phyloP scores from a whole-genome alignment of 2,888 invertebrate species.

The Crossocerus cetratus region DNA sequence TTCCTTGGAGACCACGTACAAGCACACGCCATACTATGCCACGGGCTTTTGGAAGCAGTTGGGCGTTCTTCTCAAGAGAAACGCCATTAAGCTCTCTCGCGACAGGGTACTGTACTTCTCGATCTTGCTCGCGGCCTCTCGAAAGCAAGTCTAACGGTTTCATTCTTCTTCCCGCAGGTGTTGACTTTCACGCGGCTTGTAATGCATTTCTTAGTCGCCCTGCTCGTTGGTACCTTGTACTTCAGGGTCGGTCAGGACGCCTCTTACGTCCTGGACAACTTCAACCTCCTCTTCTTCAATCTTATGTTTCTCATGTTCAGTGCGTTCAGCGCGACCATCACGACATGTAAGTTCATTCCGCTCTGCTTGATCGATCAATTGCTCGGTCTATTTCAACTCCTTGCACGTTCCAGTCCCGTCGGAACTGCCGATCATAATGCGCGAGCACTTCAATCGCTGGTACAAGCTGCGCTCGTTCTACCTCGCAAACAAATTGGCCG shows the following conservation, averaged over 20 bases:
- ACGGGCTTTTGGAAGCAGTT: slow-evolving; percentile 81
- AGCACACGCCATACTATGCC: slow-evolving; percentile 76
- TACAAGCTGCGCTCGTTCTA: slow-evolving; percentile 91
- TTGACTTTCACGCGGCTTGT: slow-evolving; percentile 87
- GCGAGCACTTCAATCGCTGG: slow-evolving; percentile 94
- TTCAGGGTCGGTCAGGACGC: slow-evolving; percentile 93
- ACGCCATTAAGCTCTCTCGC: slow-evolving; percentile 82
- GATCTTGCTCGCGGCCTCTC: background rate
- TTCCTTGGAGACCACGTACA: slow-evolving; percentile 62
- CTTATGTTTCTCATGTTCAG: slow-evolving; percentile 97
- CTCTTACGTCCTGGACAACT: slow-evolving; percentile 88
- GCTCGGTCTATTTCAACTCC: too few relatives aligned
- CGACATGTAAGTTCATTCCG: slow-evolving; percentile 88
- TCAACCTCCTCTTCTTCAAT: slow-evolving; percentile 93
- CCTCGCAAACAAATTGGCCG: slow-evolving; percentile 86
- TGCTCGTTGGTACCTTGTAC: slow-evolving; percentile 90
- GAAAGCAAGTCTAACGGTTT: background rate
- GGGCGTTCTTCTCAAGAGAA: slow-evolving; percentile 81
- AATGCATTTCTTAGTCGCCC: slow-evolving; percentile 89
- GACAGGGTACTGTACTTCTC: slow-evolving; percentile 72
- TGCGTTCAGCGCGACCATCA: slow-evolving; percentile 92
- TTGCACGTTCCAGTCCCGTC: slow-evolving; percentile 83
- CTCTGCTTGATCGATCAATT: background rate
- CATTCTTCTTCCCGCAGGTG: slow-evolving; percentile 76
- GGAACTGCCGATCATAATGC: slow-evolving; percentile 87